Evolutionary conservation across 2,888 invertebrate species (phyloP).

Genomic region (Limenitis camilla): DNA sequence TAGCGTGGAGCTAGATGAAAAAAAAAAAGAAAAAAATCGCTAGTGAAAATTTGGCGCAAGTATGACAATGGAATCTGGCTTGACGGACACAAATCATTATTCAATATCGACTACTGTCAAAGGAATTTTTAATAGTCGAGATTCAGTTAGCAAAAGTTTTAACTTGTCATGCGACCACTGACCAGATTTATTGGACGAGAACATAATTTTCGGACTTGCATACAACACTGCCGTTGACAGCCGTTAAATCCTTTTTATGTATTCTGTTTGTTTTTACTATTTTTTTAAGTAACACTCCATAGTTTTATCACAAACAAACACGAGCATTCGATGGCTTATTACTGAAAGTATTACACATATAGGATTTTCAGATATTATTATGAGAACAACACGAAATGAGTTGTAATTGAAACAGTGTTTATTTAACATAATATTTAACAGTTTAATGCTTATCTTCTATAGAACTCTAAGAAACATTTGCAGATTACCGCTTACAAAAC

Average conservation of each 20-base stretch:
- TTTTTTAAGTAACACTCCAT: background rate
- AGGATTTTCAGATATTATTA: too few species aligned
- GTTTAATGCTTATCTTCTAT: background rate
- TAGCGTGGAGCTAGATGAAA: slow-evolving; percentile 50
- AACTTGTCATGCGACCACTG: slow-evolving; percentile 39
- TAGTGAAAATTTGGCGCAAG: slow-evolving; percentile 67
- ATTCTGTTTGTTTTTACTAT: slow-evolving; percentile 39
- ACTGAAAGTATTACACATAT: too few species aligned
- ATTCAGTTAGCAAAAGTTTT: slow-evolving; percentile 45
- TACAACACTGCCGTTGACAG: slow-evolving; percentile 38
- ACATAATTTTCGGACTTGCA: slow-evolving; percentile 37
- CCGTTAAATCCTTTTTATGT: slow-evolving; percentile 40
- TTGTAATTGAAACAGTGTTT: too few species aligned
- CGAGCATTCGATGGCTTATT: background rate
- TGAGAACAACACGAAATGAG: too few species aligned
- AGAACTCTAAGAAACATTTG: too few species aligned
- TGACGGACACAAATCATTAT: slow-evolving; percentile 66
- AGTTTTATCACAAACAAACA: background rate
- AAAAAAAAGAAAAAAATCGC: slow-evolving; percentile 56
- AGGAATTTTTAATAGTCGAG: slow-evolving; percentile 68
- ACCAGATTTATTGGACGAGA: slow-evolving; percentile 34
- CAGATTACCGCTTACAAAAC: too few species aligned
- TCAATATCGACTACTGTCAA: slow-evolving; percentile 61
- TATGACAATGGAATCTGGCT: slow-evolving; percentile 60
- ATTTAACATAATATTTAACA: too few species aligned